phyloP scores from a whole-genome alignment of 1,140 invertebrate species.

The Telenomus remus region DNA sequence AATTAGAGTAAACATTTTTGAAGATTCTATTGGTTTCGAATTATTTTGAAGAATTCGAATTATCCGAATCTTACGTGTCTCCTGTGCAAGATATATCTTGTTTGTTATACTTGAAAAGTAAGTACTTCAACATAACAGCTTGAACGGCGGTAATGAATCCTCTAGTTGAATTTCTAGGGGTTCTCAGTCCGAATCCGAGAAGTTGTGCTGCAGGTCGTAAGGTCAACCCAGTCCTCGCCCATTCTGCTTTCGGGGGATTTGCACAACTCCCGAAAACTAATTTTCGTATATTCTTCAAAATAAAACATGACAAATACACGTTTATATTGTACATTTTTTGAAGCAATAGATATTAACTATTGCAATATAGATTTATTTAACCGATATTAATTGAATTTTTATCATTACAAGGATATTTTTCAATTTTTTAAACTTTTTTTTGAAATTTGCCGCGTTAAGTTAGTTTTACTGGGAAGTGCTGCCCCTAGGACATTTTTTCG shows the following conservation, averaged over 20 bases:
- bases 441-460: no score
- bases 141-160: conserved; percentile 81
- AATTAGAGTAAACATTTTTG: background rate
- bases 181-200: conserved; percentile 78
- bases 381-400: no score
- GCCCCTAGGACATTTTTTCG: no score
- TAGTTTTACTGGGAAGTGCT: no score
- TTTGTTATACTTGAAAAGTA: conserved; percentile 79
- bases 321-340: no score
- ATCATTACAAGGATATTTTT: no score
- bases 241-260: conserved; percentile 79
- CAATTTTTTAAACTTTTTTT: no score
- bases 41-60: no score
- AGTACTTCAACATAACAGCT: conserved; percentile 81
- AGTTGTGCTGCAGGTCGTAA: conserved; percentile 78
- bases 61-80: conserved; percentile 74
- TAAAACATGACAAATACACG: no score
- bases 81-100: conserved; percentile 73
- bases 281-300: conserved; percentile 76
- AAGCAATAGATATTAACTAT: no score
- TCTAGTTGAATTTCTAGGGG: conserved; percentile 79
- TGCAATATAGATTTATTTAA: no score
- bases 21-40: no score
- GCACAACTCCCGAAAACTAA: conserved; percentile 78
- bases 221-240: conserved; percentile 78